phyloP scores from a whole-genome alignment of 2,797 vertebrate genomes.

The Lepus oiostolus region DNA sequence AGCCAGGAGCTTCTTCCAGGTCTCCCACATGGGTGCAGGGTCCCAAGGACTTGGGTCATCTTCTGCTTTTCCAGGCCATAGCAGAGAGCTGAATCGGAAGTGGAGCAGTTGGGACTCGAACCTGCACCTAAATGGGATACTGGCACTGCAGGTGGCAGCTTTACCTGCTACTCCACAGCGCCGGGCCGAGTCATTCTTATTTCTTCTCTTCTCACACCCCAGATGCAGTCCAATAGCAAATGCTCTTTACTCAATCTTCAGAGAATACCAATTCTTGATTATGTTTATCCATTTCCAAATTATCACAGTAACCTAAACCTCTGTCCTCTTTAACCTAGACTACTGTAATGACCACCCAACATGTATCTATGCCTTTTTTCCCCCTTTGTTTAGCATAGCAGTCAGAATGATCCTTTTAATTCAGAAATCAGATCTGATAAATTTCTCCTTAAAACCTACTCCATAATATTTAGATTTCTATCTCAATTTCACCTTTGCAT shows the following conservation, averaged over 20 bases:
- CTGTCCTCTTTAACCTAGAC: background rate
- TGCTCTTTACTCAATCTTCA: constrained; percentile 25
- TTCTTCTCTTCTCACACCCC: background rate
- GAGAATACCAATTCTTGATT: background rate
- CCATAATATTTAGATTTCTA: background rate
- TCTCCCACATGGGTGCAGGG: no score
- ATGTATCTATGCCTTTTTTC: background rate
- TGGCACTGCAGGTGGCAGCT: no score
- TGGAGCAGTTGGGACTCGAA: no score
- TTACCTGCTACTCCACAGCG: no score
- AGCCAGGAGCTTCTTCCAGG: no score
- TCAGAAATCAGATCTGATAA: constrained; percentile 1
- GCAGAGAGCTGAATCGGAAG: no score
- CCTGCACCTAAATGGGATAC: no score
- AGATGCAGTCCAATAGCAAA: constrained; percentile 17
- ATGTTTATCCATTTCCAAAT: background rate
- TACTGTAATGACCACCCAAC: background rate
- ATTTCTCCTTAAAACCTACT: background rate
- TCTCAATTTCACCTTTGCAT: constrained; percentile 2
- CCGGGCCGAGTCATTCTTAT: background rate
- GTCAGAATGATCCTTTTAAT: constrained; percentile 9
- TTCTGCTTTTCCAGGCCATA: no score
- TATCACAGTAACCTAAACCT: background rate
- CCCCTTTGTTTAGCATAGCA: background rate
- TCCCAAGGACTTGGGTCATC: no score